A percentile compares a stretch with the other conserved stretches of the same genome.
phyloP scores from a whole-genome alignment of 1,140 invertebrate species.

The Rhopalosiphum maidis region DNA sequence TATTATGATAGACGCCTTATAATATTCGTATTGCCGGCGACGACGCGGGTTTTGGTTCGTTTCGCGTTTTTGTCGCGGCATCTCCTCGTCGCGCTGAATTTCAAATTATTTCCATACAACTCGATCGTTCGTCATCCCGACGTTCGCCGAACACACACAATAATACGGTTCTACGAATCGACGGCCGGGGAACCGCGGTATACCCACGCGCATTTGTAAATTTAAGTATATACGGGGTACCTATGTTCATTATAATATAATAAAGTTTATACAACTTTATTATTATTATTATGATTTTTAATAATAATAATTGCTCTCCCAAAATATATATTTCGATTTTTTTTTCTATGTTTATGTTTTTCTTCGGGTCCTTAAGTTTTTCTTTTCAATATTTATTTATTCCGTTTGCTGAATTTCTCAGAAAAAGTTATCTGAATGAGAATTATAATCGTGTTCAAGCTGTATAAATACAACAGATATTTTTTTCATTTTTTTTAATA shows the following conservation, averaged over 20 bases:
- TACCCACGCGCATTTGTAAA: background rate
- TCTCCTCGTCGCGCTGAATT: background rate
- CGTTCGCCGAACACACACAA: background rate
- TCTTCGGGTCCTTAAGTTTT: background rate
- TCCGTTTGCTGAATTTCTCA: background rate
- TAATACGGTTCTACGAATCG: background rate
- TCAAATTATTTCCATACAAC: background rate
- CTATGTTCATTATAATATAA: background rate
- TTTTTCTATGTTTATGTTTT: background rate
- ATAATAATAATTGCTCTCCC: background rate
- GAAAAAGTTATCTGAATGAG: background rate
- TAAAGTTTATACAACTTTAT: background rate
- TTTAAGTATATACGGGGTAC: background rate
- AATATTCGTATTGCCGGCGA: too few species aligned
- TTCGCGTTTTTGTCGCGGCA: background rate
- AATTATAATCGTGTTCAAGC: background rate
- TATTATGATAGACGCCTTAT: background rate
- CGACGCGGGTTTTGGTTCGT: background rate
- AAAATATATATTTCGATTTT: background rate
- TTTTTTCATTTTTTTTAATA: background rate
- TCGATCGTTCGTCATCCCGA: background rate
- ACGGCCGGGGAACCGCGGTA: background rate
- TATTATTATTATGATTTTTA: background rate
- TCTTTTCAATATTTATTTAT: background rate
- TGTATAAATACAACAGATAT: background rate